phyloP scores from a whole-genome alignment of 2,888 invertebrate genomes.

The Tanypteryx hageni region DNA sequence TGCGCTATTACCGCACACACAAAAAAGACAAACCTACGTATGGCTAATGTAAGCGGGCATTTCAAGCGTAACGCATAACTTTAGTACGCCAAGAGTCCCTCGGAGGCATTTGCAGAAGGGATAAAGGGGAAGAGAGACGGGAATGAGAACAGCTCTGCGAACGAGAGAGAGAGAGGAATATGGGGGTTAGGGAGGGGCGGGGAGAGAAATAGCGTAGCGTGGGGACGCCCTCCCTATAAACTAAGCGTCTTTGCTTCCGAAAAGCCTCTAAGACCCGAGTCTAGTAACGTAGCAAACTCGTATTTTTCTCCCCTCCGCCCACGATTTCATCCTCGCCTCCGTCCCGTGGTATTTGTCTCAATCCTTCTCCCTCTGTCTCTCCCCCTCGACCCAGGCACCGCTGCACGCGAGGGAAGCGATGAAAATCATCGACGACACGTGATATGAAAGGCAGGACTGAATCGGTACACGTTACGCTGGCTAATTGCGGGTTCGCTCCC shows the following conservation, averaged over 20 bases:
- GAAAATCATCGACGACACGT: slow-evolving; percentile 33
- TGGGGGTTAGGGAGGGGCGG: no score
- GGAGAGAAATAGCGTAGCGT: background rate
- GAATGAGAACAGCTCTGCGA: no score
- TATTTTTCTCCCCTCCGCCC: background rate
- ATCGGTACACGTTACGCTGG: background rate
- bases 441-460: background rate
- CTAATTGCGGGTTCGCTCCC: slow-evolving; percentile 6
- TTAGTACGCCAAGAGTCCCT: no score
- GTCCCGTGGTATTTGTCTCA: background rate
- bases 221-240: no score
- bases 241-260: background rate
- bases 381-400: background rate
- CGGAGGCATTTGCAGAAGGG: no score
- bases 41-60: no score
- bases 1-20: no score
- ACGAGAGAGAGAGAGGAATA: no score
- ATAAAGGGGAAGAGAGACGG: no score
- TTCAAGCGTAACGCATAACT: no score
- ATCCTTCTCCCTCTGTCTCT: background rate
- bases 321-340: background rate
- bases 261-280: background rate
- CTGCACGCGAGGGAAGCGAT: background rate
- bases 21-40: no score
- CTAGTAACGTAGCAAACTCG: background rate